These are phyloP conservation scores for Haliclystus octoradiatus DNA, from an alignment of 30 jellyfish, hydroid and myxozoan species.

Conservation along the genomic window DNA sequence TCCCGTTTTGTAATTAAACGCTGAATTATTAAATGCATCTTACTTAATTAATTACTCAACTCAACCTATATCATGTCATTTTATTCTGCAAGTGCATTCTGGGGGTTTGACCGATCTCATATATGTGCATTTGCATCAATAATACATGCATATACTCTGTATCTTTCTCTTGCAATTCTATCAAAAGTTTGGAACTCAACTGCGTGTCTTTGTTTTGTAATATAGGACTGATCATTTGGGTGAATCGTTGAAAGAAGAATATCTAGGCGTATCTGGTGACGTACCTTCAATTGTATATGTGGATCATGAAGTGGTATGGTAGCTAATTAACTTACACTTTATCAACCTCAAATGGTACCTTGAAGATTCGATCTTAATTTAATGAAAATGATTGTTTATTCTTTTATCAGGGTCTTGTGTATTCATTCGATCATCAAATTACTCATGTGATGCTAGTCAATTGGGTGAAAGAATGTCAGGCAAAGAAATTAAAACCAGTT, in stretches of 20 bases:
- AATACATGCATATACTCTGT: too few relatives aligned
- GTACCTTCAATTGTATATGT: not conserved
- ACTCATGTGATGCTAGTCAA: conserved; percentile 3
- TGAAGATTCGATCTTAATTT: not conserved
- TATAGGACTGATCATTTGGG: not conserved
- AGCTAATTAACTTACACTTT: not conserved
- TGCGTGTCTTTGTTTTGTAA: not conserved
- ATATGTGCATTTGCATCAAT: too few relatives aligned
- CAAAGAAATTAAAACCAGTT: conserved; percentile 9
- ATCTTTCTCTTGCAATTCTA: too few relatives aligned
- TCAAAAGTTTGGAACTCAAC: too few relatives aligned
- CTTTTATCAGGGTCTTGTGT: conserved; percentile 16
- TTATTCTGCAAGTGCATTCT: too few relatives aligned
- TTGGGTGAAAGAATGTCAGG: conserved; percentile 20
- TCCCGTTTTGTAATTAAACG: too few relatives aligned
- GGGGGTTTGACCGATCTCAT: too few relatives aligned
- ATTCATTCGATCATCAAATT: conserved; percentile 4
- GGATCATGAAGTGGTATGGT: not conserved
- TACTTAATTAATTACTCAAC: too few relatives aligned
- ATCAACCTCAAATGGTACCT: conserved; percentile 1
- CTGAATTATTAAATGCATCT: too few relatives aligned
- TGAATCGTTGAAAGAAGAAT: not conserved
- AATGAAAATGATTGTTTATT: too few relatives aligned
- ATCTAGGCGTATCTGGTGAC: not conserved
- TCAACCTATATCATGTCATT: too few relatives aligned